phyloP scores from a whole-genome alignment of 2,113 vertebrate genomes.

The Albula goreensis region DNA sequence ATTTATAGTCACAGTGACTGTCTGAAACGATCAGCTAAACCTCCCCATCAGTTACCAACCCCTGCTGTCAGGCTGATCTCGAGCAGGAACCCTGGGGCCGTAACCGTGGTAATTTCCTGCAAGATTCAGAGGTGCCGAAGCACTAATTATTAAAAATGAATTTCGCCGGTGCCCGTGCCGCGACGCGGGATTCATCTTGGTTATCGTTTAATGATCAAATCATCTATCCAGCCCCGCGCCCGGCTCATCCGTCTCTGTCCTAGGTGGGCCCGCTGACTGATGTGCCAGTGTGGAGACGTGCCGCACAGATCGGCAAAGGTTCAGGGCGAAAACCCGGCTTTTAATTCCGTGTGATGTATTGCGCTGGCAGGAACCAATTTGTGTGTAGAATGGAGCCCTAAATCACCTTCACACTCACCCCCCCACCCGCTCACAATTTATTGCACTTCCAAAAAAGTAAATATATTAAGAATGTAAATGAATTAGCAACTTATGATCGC shows the following conservation, averaged over 20 bases:
- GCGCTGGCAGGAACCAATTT: conserved; percentile 74
- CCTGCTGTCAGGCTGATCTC: conserved; percentile 48
- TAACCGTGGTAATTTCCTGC: conserved; percentile 62
- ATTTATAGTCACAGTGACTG: conserved; percentile 52
- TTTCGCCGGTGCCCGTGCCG: conserved; percentile 54
- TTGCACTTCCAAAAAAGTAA: conserved; percentile 66
- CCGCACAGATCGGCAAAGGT: conserved; percentile 49
- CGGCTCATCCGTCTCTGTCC: conserved; percentile 71
- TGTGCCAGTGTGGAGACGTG: conserved; percentile 68
- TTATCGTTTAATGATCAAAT: conserved; percentile 71
- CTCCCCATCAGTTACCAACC: conserved; percentile 54
- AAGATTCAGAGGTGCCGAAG: conserved; percentile 61
- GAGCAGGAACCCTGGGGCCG: conserved; percentile 54
- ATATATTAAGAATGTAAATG: conserved; percentile 66
- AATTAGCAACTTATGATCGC: conserved; percentile 55
- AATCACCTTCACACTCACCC: conserved; percentile 66
- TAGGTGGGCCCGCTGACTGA: conserved; percentile 68
- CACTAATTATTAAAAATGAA: conserved; percentile 74
- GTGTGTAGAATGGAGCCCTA: conserved; percentile 67
- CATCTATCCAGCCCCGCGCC: conserved; percentile 62
- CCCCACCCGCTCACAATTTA: conserved; percentile 63
- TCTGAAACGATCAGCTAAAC: conserved; percentile 56
- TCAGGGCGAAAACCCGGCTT: conserved; percentile 58
- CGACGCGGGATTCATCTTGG: conserved; percentile 66
- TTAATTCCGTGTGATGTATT: conserved; percentile 76